These are phyloP conservation scores for Rhingia campestris DNA, from an alignment of 2,888 invertebrate species.

Conservation along the genomic window DNA sequence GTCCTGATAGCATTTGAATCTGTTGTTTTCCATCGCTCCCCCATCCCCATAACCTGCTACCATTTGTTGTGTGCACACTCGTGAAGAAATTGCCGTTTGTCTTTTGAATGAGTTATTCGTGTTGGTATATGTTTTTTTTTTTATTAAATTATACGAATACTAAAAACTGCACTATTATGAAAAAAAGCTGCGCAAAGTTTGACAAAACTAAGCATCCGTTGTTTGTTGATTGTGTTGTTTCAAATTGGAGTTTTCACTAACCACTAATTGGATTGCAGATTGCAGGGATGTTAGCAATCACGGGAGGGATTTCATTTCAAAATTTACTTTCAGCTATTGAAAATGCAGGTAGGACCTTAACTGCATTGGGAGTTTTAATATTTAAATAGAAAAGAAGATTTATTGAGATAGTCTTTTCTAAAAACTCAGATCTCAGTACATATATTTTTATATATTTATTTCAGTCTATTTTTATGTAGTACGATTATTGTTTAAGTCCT, in stretches of 20 bases:
- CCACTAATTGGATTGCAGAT: conserved; percentile 25
- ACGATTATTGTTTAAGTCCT: too few species aligned
- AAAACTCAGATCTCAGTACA: too few species aligned
- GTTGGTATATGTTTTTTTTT: background rate
- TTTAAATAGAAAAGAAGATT: too few species aligned
- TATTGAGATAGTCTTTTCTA: too few species aligned
- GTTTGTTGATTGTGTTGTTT: conserved; percentile 61
- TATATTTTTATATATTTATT: too few species aligned
- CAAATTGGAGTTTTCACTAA: conserved; percentile 48
- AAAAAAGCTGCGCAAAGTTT: background rate
- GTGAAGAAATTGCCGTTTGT: background rate
- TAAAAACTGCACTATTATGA: conserved; percentile 10
- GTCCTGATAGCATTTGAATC: conserved; percentile 70
- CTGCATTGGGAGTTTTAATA: too few species aligned
- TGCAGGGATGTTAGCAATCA: too few species aligned
- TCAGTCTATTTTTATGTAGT: too few species aligned
- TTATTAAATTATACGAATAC: conserved; percentile 15
- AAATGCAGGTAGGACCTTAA: too few species aligned
- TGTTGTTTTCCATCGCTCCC: conserved; percentile 13
- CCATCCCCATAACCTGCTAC: conserved; percentile 2
- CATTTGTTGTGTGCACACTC: conserved; percentile 24
- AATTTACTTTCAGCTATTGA: too few species aligned
- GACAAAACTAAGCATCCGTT: conserved; percentile 21
- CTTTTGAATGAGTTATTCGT: conserved; percentile 7
- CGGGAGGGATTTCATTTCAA: too few species aligned